Conservation (phyloP, 2,113 vertebrate genomes). For the Heteronetta atricapilla region DNA sequence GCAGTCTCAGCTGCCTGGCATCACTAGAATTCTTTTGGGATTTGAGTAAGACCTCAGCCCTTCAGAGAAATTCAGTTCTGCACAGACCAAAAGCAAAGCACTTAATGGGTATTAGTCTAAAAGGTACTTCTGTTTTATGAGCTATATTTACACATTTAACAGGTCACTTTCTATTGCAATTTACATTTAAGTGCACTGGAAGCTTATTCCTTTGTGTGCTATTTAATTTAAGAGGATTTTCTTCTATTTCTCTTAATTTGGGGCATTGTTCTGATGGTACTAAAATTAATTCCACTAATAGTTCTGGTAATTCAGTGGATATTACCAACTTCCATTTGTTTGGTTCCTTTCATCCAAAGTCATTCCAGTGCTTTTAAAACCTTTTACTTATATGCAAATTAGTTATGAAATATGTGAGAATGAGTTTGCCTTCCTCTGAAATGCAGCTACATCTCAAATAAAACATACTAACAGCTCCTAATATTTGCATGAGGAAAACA, state of each 20-base stretch:
- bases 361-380: not conserved
- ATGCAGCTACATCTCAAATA: conserved; percentile 15
- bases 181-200: not conserved
- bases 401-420: not conserved
- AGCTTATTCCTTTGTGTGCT: conserved; percentile 17
- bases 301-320: not conserved
- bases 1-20: not conserved
- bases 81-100: conserved; percentile 8
- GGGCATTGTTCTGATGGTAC: not conserved
- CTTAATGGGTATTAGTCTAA: conserved; percentile 6
- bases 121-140: conserved; percentile 10
- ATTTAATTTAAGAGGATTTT: conserved; percentile 37
- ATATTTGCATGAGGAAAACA: not conserved
- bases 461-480: not conserved
- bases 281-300: conserved; percentile 4
- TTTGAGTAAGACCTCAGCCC: not conserved
- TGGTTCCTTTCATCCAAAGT: not conserved
- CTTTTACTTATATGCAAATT: conserved; percentile 9
- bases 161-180: not conserved
- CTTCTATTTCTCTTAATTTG: conserved; percentile 29
- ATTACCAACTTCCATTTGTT: not conserved
- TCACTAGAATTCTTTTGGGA: not conserved
- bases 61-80: not conserved
- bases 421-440: conserved; percentile 10
- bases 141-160: conserved; percentile 8